Evolutionary conservation across 2,113 vertebrate genomes (phyloP), one percentile per base, ranked within the genome.

Genomic region (Poeciliopsis retropinna): DNA sequence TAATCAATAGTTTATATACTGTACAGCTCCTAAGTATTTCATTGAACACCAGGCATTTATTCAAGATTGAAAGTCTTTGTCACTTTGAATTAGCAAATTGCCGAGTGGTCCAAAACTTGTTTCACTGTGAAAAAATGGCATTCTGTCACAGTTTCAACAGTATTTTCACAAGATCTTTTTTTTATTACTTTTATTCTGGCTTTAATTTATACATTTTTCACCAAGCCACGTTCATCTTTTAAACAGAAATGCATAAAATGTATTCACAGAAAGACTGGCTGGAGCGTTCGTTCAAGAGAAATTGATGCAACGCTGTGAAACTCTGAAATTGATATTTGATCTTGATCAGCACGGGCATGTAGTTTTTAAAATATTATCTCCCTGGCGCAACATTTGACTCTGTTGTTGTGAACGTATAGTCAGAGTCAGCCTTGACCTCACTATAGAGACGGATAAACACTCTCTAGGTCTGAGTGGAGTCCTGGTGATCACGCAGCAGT

Each of bases 401-500:
- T n/a, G 22, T n/a, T 57, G 19, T 57, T 57, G 25, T 19, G 25
- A 34, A 34, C 34, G 37, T 37, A 15, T 15, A 1, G 51, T 84
- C 57, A 67, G 74, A 34, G 7, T 29, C 51, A n/a, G 28, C 30
- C 15, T 17, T 70, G 79, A 80, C 86, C 83, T 79, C 72, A 65
- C 51, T 65, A 63, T 73, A 61, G 37, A 72, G 71, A 72, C 78
- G 64, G 32, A 34, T 64, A 69, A 73, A 74, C 51, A n/a, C 67
- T 67, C 72, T 72, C 61, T 1, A 78, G 73, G 47, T 76, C 64
- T 68, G 73, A 57, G 61, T 62, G 47, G 19, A 64, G 64, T 80
- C 72, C 44, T 72, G 83, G 80, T 80, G 81, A 81, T 67, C 37
- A 9, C 27, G 76, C 72, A 47, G 44, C 44, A 47, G 44, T 64